Conservation (phyloP, 64 coral and sea anemone genomes). For the Pocillopora verrucosa region DNA sequence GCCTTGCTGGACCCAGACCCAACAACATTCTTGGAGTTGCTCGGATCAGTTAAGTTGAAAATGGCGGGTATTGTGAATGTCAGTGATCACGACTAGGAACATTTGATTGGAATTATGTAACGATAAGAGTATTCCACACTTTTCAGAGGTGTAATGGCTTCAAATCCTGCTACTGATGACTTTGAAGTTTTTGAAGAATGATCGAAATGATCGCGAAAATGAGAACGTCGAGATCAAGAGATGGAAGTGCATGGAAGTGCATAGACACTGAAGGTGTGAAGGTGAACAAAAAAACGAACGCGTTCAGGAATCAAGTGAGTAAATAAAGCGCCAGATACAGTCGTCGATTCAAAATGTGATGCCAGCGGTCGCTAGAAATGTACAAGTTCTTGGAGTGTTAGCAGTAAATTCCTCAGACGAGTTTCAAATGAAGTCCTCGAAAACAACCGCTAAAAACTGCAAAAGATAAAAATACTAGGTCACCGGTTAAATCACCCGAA, state of each 20-base stretch:
- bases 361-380: neutral
- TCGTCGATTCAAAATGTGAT: neutral
- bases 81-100: neutral
- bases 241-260: neutral
- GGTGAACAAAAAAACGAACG: neutral
- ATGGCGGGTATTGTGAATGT: constrained; percentile 34
- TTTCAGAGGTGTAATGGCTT: neutral
- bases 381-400: neutral
- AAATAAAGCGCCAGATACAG: neutral
- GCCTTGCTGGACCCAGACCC: too few species aligned
- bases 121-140: neutral
- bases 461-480: constrained; percentile 10
- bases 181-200: constrained; percentile 5
- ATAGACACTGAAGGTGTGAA: too few species aligned
- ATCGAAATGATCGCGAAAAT: neutral
- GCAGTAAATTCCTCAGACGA: constrained; percentile 33
- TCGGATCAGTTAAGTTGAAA: neutral
- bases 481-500: constrained; percentile 54
- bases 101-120: constrained; percentile 9
- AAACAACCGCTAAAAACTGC: neutral
- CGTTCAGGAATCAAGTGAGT: neutral
- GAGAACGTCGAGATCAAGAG: neutral
- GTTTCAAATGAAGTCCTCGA: constrained; percentile 32
- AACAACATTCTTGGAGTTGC: too few species aligned
- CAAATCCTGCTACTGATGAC: neutral